Conservation (phyloP, 64 coral and sea anemone species). For the Porites australiensis region DNA sequence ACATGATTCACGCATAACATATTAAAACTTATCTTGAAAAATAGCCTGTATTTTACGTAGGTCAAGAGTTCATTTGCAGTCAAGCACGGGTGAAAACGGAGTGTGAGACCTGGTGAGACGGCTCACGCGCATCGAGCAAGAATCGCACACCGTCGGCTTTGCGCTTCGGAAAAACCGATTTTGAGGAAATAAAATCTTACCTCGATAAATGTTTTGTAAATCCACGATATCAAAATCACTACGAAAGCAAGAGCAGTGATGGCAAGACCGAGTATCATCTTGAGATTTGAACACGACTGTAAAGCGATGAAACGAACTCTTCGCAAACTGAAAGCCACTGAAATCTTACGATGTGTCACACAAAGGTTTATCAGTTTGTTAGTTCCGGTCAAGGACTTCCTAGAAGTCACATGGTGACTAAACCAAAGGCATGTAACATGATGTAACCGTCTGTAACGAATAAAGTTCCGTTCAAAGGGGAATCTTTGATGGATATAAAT, state of each 20-base stretch:
- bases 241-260: constrained; percentile 23
- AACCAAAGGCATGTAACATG: too few species aligned
- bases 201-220: constrained; percentile 54
- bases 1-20: too few species aligned
- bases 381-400: background rate
- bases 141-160: too few species aligned
- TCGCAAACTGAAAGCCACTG: background rate
- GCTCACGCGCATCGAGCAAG: too few species aligned
- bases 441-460: too few species aligned
- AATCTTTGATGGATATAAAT: background rate
- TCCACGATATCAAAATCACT: constrained; percentile 14
- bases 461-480: too few species aligned
- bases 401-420: background rate
- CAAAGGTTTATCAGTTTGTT: background rate
- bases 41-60: too few species aligned
- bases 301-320: background rate
- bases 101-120: too few species aligned
- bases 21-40: too few species aligned
- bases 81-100: too few species aligned
- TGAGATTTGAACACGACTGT: background rate
- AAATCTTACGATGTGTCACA: background rate
- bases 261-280: constrained; percentile 22
- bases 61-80: too few species aligned
- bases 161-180: too few species aligned
- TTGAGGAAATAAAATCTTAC: background rate